These are phyloP conservation scores for Rhodophaea formosa DNA, from an alignment of 2,888 invertebrate species.

Conservation along the genomic window DNA sequence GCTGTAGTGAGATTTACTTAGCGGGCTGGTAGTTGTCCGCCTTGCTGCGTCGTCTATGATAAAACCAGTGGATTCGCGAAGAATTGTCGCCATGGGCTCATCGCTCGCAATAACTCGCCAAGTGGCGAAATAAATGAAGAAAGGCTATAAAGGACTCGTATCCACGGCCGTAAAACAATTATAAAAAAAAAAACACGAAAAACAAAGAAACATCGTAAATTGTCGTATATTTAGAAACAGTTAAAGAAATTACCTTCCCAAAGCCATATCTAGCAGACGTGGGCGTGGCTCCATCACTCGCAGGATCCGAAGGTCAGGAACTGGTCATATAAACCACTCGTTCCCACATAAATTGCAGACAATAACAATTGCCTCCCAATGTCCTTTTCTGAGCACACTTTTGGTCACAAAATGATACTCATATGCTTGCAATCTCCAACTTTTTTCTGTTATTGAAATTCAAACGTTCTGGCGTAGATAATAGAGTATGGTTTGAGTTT, in stretches of 20 bases:
- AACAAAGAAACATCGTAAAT: too few relatives aligned
- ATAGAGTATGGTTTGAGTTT: neutral
- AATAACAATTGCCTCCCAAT: constrained; percentile 11
- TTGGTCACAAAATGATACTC: constrained; percentile 18
- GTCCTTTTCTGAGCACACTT: constrained; percentile 18
- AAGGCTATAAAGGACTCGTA: too few relatives aligned
- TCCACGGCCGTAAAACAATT: too few relatives aligned
- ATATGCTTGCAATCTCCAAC: neutral
- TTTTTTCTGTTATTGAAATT: neutral
- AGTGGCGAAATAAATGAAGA: too few relatives aligned
- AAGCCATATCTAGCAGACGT: constrained; percentile 7
- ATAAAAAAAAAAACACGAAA: too few relatives aligned
- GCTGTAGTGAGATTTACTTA: too few relatives aligned
- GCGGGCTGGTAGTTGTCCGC: too few relatives aligned
- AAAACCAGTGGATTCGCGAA: too few relatives aligned
- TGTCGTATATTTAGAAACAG: neutral
- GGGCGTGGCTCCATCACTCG: neutral
- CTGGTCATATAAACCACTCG: constrained; percentile 27
- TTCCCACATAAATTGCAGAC: constrained; percentile 28
- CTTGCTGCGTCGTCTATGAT: too few relatives aligned
- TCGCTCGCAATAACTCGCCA: too few relatives aligned
- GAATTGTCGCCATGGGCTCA: too few relatives aligned
- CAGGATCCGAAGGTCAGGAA: constrained; percentile 8
- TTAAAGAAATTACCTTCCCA: neutral
- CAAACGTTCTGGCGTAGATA: neutral